Percentiles rank a stretch among this genome's conserved stretches.
Conservation (phyloP, 2,797 vertebrate genomes). For the Staurois parvus region DNA sequence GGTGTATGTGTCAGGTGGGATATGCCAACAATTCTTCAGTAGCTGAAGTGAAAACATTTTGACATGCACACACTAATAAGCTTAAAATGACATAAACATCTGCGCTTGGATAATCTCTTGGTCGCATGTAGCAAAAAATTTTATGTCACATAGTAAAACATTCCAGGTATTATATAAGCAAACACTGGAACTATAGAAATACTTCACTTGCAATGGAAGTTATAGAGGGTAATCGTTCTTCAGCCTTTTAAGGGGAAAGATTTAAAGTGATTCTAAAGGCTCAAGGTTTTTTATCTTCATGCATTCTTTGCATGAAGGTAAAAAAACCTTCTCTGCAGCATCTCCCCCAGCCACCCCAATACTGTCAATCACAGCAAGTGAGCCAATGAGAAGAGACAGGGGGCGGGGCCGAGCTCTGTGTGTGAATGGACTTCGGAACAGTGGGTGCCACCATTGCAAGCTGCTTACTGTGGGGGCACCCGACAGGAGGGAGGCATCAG, state of each 20-base stretch:
- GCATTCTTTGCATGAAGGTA: too few relatives aligned
- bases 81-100: constrained; percentile 39
- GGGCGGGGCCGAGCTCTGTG: too few relatives aligned
- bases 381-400: too few relatives aligned
- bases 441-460: too few relatives aligned
- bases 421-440: too few relatives aligned
- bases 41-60: constrained; percentile 41
- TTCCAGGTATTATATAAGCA: constrained; percentile 44
- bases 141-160: constrained; percentile 29
- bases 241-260: background rate
- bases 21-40: background rate
- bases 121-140: constrained; percentile 15
- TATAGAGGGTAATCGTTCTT: background rate
- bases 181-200: constrained; percentile 32
- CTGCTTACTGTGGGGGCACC: too few relatives aligned
- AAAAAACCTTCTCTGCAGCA: too few relatives aligned
- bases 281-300: too few relatives aligned
- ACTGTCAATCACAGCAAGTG: too few relatives aligned
- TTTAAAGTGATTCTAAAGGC: too few relatives aligned
- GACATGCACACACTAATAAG: constrained; percentile 39
- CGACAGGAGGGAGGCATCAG: too few relatives aligned
- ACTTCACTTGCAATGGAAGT: constrained; percentile 23
- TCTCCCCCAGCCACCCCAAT: too few relatives aligned
- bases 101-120: constrained; percentile 7
- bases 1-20: background rate